These are phyloP conservation scores for Tetramorium alpestre DNA, from an alignment of 1,140 invertebrate genomes.

Conservation along the genomic window DNA sequence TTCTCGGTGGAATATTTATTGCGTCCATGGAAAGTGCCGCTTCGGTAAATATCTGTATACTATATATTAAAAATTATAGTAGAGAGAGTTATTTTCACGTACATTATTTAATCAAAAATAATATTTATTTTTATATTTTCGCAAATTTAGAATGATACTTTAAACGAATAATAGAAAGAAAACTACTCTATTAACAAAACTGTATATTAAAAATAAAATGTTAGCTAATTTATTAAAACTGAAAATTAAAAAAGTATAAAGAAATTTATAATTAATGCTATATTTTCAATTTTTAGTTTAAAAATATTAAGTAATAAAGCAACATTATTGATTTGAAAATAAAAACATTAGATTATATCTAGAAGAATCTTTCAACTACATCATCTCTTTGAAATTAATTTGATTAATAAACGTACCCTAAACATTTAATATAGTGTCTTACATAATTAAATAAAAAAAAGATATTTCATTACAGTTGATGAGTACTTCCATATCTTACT, in stretches of 20 bases:
- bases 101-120: neutral
- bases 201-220: too few species aligned
- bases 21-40: slow-evolving; percentile 15
- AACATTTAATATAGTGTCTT: neutral
- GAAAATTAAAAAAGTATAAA: neutral
- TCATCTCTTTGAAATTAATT: too few species aligned
- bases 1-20: slow-evolving; percentile 22
- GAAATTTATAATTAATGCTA: neutral
- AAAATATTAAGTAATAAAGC: neutral
- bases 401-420: too few species aligned
- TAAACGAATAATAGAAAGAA: neutral
- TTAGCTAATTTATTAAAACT: neutral
- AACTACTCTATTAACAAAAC: too few species aligned
- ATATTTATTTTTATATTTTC: neutral
- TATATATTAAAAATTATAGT: neutral
- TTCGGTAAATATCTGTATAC: neutral
- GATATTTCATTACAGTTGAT: neutral
- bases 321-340: too few species aligned
- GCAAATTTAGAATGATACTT: neutral
- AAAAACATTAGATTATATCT: too few species aligned
- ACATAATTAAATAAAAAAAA: neutral
- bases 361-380: too few species aligned
- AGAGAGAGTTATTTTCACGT: neutral
- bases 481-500: slow-evolving; percentile 7
- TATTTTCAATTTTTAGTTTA: neutral